A percentile compares a stretch with the other conserved stretches of the same genome.
Conservation (phyloP, 2,888 invertebrate genomes). For the Cantharis rustica region DNA sequence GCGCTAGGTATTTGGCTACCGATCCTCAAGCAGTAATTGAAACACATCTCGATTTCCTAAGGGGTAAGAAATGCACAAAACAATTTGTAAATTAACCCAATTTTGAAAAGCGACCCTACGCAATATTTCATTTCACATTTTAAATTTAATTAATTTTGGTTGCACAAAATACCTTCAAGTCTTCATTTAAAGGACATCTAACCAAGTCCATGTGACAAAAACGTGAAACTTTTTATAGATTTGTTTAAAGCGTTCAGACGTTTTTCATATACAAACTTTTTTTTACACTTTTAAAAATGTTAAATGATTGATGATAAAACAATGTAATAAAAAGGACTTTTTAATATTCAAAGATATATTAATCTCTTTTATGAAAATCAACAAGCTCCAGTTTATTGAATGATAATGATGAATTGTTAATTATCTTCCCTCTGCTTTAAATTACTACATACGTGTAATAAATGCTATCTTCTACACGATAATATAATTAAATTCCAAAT, state of each 20-base stretch:
- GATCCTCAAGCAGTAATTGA: conserved; percentile 78
- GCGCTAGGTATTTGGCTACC: conserved; percentile 78
- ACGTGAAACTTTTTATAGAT: not conserved
- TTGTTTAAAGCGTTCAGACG: not conserved
- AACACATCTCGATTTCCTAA: conserved; percentile 81
- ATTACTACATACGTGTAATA: not conserved
- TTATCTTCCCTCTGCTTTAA: not conserved
- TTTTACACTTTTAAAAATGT: conserved; percentile 6
- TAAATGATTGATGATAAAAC: conserved; percentile 15
- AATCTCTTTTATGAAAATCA: not conserved
- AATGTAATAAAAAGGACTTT: conserved; percentile 6
- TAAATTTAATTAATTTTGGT: not conserved
- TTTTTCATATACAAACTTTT: conserved; percentile 5
- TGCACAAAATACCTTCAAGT: not conserved
- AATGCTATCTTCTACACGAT: not conserved
- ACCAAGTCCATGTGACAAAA: not conserved
- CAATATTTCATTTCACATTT: not conserved
- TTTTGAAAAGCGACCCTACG: not conserved
- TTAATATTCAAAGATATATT: conserved; percentile 3
- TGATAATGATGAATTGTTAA: not conserved
- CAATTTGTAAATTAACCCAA: not conserved
- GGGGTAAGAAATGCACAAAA: conserved; percentile 59
- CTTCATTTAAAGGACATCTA: not conserved
- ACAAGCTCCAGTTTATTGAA: not conserved
- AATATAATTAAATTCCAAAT: not conserved